These are phyloP conservation scores for Drosophila vallismaia DNA, from an alignment of 2,888 invertebrate genomes.

Conservation along the genomic window DNA sequence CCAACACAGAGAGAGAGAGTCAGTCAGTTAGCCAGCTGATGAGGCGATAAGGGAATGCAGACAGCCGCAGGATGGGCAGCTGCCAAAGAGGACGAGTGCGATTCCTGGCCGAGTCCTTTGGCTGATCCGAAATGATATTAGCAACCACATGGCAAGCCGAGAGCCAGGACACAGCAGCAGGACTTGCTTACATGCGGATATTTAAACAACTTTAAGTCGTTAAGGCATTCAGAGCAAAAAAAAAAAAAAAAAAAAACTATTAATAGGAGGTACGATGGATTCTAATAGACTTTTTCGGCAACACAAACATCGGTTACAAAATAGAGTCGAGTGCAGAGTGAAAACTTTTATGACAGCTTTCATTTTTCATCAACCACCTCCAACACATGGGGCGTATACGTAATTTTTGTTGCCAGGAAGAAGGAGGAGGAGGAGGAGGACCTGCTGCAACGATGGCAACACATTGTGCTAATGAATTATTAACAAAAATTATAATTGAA, in stretches of 20 bases:
- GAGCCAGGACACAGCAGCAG: neutral
- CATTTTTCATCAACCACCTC: neutral
- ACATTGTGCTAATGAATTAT: conserved; percentile 82
- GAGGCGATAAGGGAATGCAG: conserved; percentile 71
- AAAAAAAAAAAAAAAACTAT: neutral
- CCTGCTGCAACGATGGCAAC: conserved; percentile 39
- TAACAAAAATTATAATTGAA: conserved; percentile 82
- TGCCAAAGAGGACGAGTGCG: conserved; percentile 6
- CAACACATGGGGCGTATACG: conserved; percentile 62
- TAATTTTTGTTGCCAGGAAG: conserved; percentile 27
- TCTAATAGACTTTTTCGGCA: neutral
- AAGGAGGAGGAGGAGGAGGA: too few species aligned
- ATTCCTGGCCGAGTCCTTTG: neutral
- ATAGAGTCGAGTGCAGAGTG: conserved; percentile 6
- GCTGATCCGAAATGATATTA: conserved; percentile 37
- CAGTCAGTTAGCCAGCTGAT: conserved; percentile 63
- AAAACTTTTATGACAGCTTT: conserved; percentile 22
- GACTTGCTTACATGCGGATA: conserved; percentile 6
- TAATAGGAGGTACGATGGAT: neutral
- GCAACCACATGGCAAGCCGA: conserved; percentile 29
- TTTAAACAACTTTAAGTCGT: neutral
- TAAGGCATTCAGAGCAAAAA: neutral
- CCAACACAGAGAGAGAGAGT: conserved; percentile 22
- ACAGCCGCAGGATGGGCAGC: conserved; percentile 60
- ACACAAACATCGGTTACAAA: neutral